Base-by-base conservation (phyloP, 2,113 vertebrate species). In the Zapus hudsonius region DNA sequence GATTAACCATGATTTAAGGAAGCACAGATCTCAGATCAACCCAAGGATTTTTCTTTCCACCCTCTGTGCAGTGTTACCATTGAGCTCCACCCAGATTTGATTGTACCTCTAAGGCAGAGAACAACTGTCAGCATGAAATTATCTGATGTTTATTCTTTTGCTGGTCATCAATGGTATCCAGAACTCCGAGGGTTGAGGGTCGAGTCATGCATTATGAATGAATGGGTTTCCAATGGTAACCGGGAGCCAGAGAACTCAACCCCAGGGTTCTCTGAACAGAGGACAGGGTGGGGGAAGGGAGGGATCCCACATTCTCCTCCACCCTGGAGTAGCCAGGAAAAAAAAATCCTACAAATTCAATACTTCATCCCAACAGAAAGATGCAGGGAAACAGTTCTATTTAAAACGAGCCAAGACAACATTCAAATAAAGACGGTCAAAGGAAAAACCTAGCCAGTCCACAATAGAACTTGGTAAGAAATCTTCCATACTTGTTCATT, bases 151-250 rank as follows among this genome's bases (percentile, higher is more conserved):
- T 90, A 82, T 97, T 95, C 89, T 87, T 92, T 95, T 95, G 94
- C 90, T 17, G 93, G 92, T 94, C 94, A 97, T 97, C 97, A 95
- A 80, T 72, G 88, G 96, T 85, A 96, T 95, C 97, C 96, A 96
- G 94, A 95, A 97, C 86, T 95, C 96, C 92, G 97, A 97, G 72
- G 96, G 97, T 97, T 93, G 97, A 97, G 72, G 96, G 97, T 97
- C 97, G 82, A 97, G 95, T 96, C 97, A 98, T 95, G 90, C 95
- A 96, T 97, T 97, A 94, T 97, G 97, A 98, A 98, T 98, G 98
- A 98, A 97, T 84, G 97, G 96, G 98, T 98, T 98, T 98, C 97
- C 97, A 98, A 95, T 93, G 95, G 98, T 97, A 98, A 98, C 97
- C 74, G 69, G 94, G 96, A 97, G 95, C 91, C 96, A 84, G 81